A percentile compares a stretch with the other conserved stretches of the same genome.
Evolutionary conservation across 37 sponge, comb jelly and placozoan genomes (phyloP).

Genomic region (Bolinopsis microptera): DNA sequence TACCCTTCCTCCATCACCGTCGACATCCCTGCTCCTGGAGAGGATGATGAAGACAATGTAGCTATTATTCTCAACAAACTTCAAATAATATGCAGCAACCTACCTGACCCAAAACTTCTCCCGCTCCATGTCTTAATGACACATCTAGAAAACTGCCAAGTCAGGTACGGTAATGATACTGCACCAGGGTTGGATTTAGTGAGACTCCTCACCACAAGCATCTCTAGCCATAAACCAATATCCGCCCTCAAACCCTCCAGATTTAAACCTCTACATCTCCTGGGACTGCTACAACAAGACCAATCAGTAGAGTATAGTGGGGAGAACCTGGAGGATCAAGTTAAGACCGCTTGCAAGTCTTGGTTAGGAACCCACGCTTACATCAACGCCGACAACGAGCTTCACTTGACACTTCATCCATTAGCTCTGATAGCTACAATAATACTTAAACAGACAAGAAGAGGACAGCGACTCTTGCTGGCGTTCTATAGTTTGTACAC

Average conservation of each 20-base stretch:
- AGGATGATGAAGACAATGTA: not conserved
- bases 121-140: not conserved
- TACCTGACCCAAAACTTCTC: not conserved
- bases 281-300: constrained; percentile 12
- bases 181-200: not conserved
- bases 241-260: not conserved
- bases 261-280: constrained; percentile 18
- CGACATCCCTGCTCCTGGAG: not conserved
- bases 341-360: constrained; percentile 4
- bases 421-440: not conserved
- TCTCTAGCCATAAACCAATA: not conserved
- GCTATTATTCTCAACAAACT: not conserved
- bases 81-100: not conserved
- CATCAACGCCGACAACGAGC: not conserved
- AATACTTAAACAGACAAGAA: not conserved
- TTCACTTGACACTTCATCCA: constrained; percentile 49
- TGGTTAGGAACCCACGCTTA: constrained; percentile 29
- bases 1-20: not conserved
- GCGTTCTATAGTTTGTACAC: constrained; percentile 13
- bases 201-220: not conserved
- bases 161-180: not conserved
- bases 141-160: constrained; percentile 17
- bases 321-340: not conserved
- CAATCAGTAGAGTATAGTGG: not conserved
- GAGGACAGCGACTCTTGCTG: not conserved